A percentile compares a stretch with the other conserved stretches of the same genome.
Conservation (phyloP, 2,888 invertebrate genomes). For the Drosophila subsilvestris region DNA sequence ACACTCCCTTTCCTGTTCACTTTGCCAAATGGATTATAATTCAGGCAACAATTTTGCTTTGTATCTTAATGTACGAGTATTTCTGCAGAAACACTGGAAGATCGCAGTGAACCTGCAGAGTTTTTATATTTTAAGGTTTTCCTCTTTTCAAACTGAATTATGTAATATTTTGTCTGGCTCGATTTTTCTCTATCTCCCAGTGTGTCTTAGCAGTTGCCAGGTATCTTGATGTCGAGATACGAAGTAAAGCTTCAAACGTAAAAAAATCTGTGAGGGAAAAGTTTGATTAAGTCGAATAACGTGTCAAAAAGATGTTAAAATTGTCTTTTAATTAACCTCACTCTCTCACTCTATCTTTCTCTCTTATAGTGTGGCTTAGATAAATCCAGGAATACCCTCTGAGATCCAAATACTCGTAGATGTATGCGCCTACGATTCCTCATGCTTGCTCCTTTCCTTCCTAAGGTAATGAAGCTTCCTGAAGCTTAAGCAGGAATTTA, state of each 20-base stretch:
- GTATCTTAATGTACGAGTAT: slow-evolving; percentile 4
- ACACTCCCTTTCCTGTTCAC: not conserved
- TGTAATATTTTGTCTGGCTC: no score
- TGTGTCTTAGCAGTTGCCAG: no score
- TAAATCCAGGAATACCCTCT: not conserved
- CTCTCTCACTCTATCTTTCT: not conserved
- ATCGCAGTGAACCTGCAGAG: no score
- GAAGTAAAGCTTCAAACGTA: no score
- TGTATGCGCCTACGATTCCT: not conserved
- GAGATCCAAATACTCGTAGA: not conserved
- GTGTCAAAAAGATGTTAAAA: not conserved
- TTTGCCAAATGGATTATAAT: slow-evolving; percentile 42
- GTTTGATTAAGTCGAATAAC: not conserved
- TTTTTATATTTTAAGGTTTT: no score
- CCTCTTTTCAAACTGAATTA: no score
- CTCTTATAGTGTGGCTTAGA: not conserved
- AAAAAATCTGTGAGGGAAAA: no score
- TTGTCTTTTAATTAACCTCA: not conserved
- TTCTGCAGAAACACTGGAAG: not conserved
- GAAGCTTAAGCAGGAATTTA: not conserved
- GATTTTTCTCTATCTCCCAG: no score
- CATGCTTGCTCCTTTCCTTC: not conserved
- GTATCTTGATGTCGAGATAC: no score
- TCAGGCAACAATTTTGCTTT: slow-evolving; percentile 35
- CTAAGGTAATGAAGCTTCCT: no score